phyloP scores from a whole-genome alignment of 2,797 vertebrate genomes.

The Acrocephalus scirpaceus region DNA sequence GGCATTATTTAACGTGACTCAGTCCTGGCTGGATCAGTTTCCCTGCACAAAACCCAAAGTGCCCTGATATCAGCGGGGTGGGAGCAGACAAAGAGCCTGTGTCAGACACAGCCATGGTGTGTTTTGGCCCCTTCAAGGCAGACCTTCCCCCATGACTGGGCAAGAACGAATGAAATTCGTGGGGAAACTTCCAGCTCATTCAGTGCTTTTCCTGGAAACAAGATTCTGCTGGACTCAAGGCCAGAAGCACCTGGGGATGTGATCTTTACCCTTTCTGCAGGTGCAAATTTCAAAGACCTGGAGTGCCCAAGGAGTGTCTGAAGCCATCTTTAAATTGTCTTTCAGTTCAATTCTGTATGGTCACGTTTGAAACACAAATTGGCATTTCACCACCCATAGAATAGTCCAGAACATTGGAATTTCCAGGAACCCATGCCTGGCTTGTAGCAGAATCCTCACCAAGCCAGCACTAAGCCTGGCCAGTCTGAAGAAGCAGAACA shows the following conservation, averaged over 20 bases:
- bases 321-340: not conserved
- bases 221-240: not conserved
- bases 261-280: not conserved
- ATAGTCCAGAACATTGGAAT: not conserved
- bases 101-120: not conserved
- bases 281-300: rapidly evolving
- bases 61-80: rapidly evolving
- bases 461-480: not conserved
- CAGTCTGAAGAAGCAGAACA: not conserved
- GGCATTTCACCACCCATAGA: not conserved
- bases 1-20: not conserved
- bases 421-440: not conserved
- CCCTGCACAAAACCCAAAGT: not conserved
- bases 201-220: not conserved
- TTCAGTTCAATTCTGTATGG: not conserved
- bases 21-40: not conserved
- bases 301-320: not conserved
- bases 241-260: rapidly evolving
- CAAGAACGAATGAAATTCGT: not conserved
- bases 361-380: not conserved
- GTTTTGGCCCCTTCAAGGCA: not conserved
- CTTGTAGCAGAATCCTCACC: not conserved
- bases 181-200: not conserved
- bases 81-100: not conserved
- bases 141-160: not conserved